phyloP scores from a whole-genome alignment of 2,113 vertebrate species.

The Tyrannus savana region DNA sequence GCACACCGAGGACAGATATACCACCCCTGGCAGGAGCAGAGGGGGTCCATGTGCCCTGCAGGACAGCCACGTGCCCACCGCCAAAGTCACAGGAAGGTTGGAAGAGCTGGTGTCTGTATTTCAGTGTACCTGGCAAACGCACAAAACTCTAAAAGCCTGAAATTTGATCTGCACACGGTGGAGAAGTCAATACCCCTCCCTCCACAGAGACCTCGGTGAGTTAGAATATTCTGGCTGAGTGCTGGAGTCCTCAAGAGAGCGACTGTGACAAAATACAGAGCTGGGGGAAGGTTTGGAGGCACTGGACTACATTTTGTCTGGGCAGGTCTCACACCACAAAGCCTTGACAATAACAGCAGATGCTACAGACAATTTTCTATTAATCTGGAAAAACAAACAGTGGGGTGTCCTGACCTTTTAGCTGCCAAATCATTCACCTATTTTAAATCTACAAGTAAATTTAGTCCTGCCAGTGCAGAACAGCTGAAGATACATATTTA shows the following conservation, averaged over 20 bases:
- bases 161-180: conserved; percentile 35
- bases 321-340: neutral
- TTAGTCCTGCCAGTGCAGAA: conserved; percentile 18
- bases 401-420: conserved; percentile 19
- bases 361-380: neutral
- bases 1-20: too few relatives aligned
- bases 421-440: conserved; percentile 23
- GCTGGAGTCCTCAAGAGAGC: neutral
- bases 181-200: conserved; percentile 48
- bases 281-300: neutral
- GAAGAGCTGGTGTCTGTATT: conserved; percentile 20
- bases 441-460: conserved; percentile 60
- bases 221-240: neutral
- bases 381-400: neutral
- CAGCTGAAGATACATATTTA: conserved; percentile 42
- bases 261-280: conserved; percentile 11
- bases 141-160: conserved; percentile 66
- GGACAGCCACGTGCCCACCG: neutral
- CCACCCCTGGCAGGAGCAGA: neutral
- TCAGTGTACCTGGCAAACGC: conserved; percentile 51
- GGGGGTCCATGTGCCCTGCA: neutral
- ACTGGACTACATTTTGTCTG: neutral
- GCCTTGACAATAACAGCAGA: neutral
- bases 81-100: conserved; percentile 64
- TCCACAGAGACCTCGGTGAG: conserved; percentile 1